Evolutionary conservation across 2,113 vertebrate genomes (phyloP), one percentile per base, ranked within the genome.

Genomic region (Chiloscyllium plagiosum): DNA sequence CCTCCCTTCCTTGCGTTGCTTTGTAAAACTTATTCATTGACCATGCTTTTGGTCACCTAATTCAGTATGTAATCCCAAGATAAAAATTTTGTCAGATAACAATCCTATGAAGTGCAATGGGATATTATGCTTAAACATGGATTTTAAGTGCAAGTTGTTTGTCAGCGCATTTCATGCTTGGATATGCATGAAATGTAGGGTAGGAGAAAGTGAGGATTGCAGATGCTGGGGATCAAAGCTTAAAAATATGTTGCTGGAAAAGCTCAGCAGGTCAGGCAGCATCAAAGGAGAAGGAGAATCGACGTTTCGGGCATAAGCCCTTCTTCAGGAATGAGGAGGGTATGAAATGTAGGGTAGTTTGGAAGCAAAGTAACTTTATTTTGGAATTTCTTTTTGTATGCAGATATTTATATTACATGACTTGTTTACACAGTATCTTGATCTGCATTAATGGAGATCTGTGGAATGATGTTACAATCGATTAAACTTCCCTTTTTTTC

Each of bases 401-500:
- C 19, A 20, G 19, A 42, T 80, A n/a, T 19, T 80, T 37, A n/a
- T 80, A n/a, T 42, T 42, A 3, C 26, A 29, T 61, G 26, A 17
- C 61, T 33, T 90, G 17, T n/a, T 29, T 2, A 66, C 19, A 37
- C 6, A 37, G 89, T 7, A 92, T 37, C 22, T 92, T 19, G 15
- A 66, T 20, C 33, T 66, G 26, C 47, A 24, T 24, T 94, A 1
- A 0, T 19, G 4, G 13, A 0, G 50, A 15, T 95, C 33, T 95
- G 13, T 83, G 80, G 8, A 50, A 78, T 15, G 0, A 0, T 26
- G 0, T 29, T 3, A 92, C n/a, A 96, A 56, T 15, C n/a, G 66
- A 50, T 0, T 76, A 1, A 69, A 15, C 42, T 0, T 97, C 2
- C 94, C 96, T 61, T 37, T 93, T 52, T n/a, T 69, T 47, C 56